Evolutionary conservation across 2,113 vertebrate species (phyloP).

Genomic region (Lamprotornis superbus): DNA sequence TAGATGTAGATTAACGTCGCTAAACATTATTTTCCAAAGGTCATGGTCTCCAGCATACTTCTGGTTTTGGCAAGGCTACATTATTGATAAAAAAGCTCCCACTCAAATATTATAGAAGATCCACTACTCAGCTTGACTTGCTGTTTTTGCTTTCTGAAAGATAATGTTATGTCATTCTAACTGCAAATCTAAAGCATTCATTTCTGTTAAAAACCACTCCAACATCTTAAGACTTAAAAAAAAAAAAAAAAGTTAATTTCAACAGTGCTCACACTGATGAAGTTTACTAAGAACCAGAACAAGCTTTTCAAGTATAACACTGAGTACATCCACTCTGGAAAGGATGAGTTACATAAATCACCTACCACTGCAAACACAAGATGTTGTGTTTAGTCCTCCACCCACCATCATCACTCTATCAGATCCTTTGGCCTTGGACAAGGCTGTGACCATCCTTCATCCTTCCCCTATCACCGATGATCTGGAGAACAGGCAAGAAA

Average conservation of each 20-base stretch:
- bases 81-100: constrained; percentile 59
- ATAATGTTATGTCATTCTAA: not conserved
- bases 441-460: not conserved
- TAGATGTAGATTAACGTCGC: constrained; percentile 47
- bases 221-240: not conserved
- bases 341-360: not conserved
- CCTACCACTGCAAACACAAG: not conserved
- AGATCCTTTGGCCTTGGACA: not conserved
- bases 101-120: constrained; percentile 20
- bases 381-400: not conserved
- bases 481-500: not conserved
- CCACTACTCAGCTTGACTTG: not conserved
- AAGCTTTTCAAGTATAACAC: not conserved
- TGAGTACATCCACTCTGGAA: not conserved
- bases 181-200: not conserved
- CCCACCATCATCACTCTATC: not conserved
- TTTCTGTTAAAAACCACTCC: not conserved
- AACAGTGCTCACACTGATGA: not conserved
- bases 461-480: not conserved
- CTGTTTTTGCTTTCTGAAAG: not conserved
- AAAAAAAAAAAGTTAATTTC: not conserved
- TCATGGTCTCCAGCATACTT: constrained; percentile 1
- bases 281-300: not conserved
- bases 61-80: constrained; percentile 26
- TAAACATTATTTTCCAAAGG: constrained; percentile 48